A percentile compares a stretch with the other conserved stretches of the same genome.
Conservation (phyloP, 2,113 vertebrate genomes). For the Stegostoma tigrinum region DNA sequence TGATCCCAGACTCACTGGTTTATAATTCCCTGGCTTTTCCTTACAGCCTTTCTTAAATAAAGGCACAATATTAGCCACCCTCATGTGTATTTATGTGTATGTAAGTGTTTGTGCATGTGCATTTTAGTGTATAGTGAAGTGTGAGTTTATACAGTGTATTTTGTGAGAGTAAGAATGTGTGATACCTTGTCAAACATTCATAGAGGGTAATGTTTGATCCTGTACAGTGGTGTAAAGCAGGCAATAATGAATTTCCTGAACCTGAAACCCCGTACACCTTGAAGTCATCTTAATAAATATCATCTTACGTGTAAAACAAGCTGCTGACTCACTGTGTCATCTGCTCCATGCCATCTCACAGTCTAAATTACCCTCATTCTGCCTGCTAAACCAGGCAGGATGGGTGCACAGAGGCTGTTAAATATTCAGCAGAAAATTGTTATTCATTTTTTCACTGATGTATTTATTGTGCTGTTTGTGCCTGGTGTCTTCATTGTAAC, state of each 20-base stretch:
- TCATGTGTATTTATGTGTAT: background rate
- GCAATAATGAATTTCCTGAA: background rate
- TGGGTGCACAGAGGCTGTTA: background rate
- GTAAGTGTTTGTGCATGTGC: background rate
- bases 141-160: background rate
- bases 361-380: background rate
- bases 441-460: background rate
- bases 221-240: background rate
- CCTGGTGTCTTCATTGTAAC: slow-evolving; percentile 4
- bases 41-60: no score
- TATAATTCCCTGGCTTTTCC: no score
- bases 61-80: no score
- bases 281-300: background rate
- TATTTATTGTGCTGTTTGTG: background rate
- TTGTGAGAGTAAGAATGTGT: background rate
- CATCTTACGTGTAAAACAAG: background rate
- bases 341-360: background rate
- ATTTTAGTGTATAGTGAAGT: background rate
- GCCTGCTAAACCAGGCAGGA: background rate
- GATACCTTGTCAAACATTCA: background rate
- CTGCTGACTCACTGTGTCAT: background rate
- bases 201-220: background rate
- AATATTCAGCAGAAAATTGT: background rate
- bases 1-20: no score
- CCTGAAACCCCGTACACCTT: background rate